A percentile compares a stretch with the other conserved stretches of the same genome.
Evolutionary conservation across 2,888 invertebrate genomes (phyloP).

Genomic region (Plemyria rubiginata): DNA sequence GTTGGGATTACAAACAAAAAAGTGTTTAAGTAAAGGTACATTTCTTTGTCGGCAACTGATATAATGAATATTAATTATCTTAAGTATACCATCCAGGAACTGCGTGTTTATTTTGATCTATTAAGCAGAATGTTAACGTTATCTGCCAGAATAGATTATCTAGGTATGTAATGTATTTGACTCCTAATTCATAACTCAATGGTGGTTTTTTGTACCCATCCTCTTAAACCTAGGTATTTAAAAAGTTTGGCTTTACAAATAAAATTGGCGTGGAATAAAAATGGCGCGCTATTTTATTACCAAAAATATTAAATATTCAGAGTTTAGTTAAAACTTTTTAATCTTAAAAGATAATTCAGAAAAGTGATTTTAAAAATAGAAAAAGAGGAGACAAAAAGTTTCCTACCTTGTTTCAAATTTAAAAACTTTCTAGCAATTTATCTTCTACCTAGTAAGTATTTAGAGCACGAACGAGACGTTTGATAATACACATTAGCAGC

Average conservation of each 20-base stretch:
- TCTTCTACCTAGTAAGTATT: conserved; percentile 45
- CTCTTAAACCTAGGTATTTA: no score
- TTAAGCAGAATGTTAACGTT: conserved; percentile 12
- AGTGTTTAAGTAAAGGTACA: not conserved
- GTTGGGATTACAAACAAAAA: not conserved
- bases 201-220: no score
- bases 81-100: conserved; percentile 7
- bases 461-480: conserved; percentile 52
- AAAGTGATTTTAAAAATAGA: conserved; percentile 19
- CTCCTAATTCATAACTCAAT: not conserved
- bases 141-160: not conserved
- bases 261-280: no score
- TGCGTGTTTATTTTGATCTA: conserved; percentile 13
- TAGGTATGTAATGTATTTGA: not conserved
- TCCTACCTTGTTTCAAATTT: conserved; percentile 32
- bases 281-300: not conserved
- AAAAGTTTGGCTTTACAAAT: no score
- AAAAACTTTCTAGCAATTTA: conserved; percentile 34
- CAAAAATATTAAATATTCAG: not conserved
- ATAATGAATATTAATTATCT: conserved; percentile 6
- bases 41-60: not conserved
- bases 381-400: conserved; percentile 17
- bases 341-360: not conserved
- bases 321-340: no score
- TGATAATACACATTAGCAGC: conserved; percentile 49